Evolutionary conservation across 2,888 invertebrate genomes (phyloP).

Genomic region (Scaptomyza flava): DNA sequence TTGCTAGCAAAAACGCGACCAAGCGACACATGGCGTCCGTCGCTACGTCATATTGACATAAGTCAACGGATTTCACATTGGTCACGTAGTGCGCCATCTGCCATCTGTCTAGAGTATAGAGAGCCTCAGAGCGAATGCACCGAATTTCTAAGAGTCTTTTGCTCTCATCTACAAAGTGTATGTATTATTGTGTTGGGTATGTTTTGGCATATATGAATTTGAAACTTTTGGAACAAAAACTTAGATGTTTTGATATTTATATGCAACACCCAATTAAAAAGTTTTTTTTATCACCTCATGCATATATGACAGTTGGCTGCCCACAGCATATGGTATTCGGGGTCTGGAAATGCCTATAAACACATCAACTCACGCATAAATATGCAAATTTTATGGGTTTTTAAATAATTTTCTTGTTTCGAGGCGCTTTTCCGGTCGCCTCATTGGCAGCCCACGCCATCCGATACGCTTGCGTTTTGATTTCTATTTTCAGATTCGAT

Average conservation of each 20-base stretch:
- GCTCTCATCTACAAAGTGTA: not conserved
- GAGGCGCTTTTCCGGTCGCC: conserved; percentile 61
- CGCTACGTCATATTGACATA: conserved; percentile 72
- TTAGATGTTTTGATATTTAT: conserved; percentile 35
- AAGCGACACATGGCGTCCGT: conserved; percentile 3
- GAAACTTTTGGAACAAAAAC: conserved; percentile 48
- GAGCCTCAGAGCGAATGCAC: conserved; percentile 8
- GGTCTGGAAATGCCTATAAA: conserved; percentile 60
- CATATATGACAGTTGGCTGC: conserved; percentile 63
- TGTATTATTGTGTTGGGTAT: conserved; percentile 14
- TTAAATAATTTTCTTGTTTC: conserved; percentile 70
- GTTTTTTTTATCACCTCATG: conserved; percentile 75
- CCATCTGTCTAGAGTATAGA: conserved; percentile 26
- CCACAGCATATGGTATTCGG: conserved; percentile 43
- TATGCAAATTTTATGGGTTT: conserved; percentile 75
- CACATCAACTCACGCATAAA: conserved; percentile 72
- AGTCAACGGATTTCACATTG: conserved; percentile 80
- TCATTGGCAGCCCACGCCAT: conserved; percentile 63
- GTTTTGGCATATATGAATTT: conserved; percentile 56
- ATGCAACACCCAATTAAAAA: conserved; percentile 74
- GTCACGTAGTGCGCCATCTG: conserved; percentile 70
- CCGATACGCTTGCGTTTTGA: conserved; percentile 28
- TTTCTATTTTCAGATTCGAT: conserved; percentile 54
- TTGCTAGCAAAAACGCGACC: conserved; percentile 68
- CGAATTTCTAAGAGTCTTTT: conserved; percentile 6